Conservation (phyloP, 2,888 invertebrate genomes). For the Steinernema scapterisci region DNA sequence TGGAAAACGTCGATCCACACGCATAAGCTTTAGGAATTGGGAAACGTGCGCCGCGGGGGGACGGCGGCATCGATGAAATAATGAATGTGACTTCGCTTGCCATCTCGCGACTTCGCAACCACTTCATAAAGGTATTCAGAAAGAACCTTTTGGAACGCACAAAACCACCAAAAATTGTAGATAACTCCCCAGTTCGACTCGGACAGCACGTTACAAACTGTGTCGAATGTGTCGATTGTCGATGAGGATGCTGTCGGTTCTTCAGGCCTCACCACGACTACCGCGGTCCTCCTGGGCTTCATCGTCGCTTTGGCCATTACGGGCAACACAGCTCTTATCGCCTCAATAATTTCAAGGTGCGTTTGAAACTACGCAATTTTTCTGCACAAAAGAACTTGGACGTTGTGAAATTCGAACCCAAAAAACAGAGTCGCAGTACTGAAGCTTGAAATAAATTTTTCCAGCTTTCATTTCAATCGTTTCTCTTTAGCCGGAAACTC, state of each 20-base stretch:
- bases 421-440: no score
- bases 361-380: no score
- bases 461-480: no score
- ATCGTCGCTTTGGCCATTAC: slow-evolving; percentile 4
- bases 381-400: no score
- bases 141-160: not conserved
- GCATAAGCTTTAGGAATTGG: no score
- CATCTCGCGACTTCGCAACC: not conserved
- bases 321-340: not conserved
- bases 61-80: not conserved
- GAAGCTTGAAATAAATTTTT: no score
- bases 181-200: slow-evolving; percentile 1
- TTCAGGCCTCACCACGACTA: slow-evolving; percentile 1
- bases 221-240: not conserved
- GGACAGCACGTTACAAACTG: not conserved
- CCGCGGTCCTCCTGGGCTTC: slow-evolving; percentile 10
- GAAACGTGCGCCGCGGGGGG: no score
- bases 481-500: slow-evolving; percentile 44
- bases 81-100: slow-evolving; percentile 7
- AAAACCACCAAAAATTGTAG: not conserved
- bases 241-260: slow-evolving; percentile 10
- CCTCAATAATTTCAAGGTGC: not conserved
- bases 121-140: not conserved
- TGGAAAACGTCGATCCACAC: no score
- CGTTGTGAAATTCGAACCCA: no score